phyloP scores from a whole-genome alignment of 1,140 invertebrate species.

The Brachionus calyciflorus region DNA sequence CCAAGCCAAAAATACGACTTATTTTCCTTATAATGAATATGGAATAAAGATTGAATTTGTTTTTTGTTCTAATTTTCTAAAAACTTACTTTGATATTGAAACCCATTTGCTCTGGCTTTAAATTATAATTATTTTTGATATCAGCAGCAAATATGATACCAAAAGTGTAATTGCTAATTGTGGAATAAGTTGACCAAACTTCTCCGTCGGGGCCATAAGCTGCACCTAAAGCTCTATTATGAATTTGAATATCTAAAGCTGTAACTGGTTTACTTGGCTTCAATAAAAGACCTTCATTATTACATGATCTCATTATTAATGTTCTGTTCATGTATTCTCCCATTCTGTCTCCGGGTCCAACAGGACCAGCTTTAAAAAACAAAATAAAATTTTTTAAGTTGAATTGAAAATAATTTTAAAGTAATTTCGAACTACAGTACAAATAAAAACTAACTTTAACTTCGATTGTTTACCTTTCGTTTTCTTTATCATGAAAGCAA shows the following conservation, averaged over 20 bases:
- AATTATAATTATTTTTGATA: constrained; percentile 15
- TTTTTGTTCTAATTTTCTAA: too few relatives aligned
- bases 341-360: constrained; percentile 51
- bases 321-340: constrained; percentile 47
- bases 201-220: constrained; percentile 44
- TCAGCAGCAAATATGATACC: constrained; percentile 48
- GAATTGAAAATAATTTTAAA: too few relatives aligned
- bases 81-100: constrained; percentile 31
- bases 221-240: constrained; percentile 36
- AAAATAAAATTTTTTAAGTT: too few relatives aligned
- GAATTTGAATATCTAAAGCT: constrained; percentile 47
- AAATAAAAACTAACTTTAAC: too few relatives aligned
- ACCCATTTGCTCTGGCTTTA: constrained; percentile 14
- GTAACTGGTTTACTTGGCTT: constrained; percentile 47
- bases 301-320: constrained; percentile 49
- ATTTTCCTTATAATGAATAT: too few relatives aligned
- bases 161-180: constrained; percentile 35
- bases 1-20: constrained; percentile 15
- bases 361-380: constrained; percentile 51
- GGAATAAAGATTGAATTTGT: too few relatives aligned
- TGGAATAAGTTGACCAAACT: constrained; percentile 48
- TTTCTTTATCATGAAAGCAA: too few relatives aligned
- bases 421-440: too few relatives aligned
- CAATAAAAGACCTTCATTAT: constrained; percentile 48
- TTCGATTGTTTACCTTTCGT: too few relatives aligned